Evolutionary conservation across 2,797 vertebrate genomes (phyloP), one percentile per base, ranked within the genome.

Genomic region (Pitangus sulphuratus): DNA sequence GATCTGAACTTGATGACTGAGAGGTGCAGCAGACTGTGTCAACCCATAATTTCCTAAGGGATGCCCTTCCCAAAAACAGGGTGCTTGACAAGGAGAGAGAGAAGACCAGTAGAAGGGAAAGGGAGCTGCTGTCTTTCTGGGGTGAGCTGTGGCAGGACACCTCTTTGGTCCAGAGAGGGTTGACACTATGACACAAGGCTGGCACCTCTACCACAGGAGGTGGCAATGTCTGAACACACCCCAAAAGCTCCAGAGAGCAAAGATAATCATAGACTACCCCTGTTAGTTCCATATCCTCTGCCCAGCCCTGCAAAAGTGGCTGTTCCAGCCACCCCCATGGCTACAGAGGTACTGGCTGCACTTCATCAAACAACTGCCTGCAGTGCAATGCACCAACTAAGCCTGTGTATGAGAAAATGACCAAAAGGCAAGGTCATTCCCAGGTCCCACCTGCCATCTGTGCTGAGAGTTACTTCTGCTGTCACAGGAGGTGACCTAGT

Each of bases 401-500:
- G 24, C 21, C 39, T 45, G 17, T 31, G 21, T 35, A 44, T 2
- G 18, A 89, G 44, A 42, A 89, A 78, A 74, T 64, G 64, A 76
- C 76, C 58, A 87, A 77, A 86, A 60, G 30, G 48, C 65, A 94
- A 95, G 95, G 78, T 92, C 68, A 66, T 37, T 71, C 35, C 33
- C 53, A 74, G 50, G 58, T 87, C 57, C 71, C 65, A 83, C 54
- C 80, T 84, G 85, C 75, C 90, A 81, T 80, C 92, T 93, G 91
- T 78, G 70, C 77, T 8, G 8, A 35, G 33, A 76, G 50, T 58
- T 58, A 64, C 51, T 93, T 90, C 69, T 93, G 26, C 74, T 87
- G 56, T 62, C 65, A 47, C 69, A 85, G 68, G 64, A 93, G 65
- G 72, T 95, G 92, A 95, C 96, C 97, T 53, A 96, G 37, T 92